Base-by-base conservation (phyloP, 2,888 invertebrate species). In the Pammene fasciana region DNA sequence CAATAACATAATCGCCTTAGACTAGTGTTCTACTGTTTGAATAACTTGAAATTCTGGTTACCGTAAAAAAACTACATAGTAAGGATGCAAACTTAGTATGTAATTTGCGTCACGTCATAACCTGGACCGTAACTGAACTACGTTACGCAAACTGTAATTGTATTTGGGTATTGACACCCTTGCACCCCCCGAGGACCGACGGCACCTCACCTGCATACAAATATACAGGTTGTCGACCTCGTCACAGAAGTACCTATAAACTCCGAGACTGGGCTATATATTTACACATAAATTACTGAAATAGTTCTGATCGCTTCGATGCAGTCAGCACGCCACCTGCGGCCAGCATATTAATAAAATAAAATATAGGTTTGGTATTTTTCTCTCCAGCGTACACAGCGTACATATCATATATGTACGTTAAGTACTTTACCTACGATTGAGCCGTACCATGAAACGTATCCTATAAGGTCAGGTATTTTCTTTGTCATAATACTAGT, bases 121-220 rank as follows among this genome's bases (percentile, higher is more conserved):
- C 26, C 18, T 4, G 36, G 34, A 54, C 43, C 16, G 45, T 46
- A 57, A 13, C 36, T 38, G 52, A 68, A 52, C 52, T 48, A 41
- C 41, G 57, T 43, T 65, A 60, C 38, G 56, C 50, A n/a, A 34
- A 50, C 43, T 45, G 45, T 57, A 64, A 68, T 68, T 68, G 68
- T 65, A 65, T 68, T 65, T 59, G 64, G 64, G 57, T 9, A 68
- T 65, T 68, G 64, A 45, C 64, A 68, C 68, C 57, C 68, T 57
- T 36, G 64, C 64, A 64, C 43, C 68, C 68, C 57, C 52, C 18
- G 52, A 50, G 38, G 56, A 48, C 50, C 43, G 68, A 26, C 56
- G 7, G 34, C 41, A 56, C 62, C 43, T 56, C 26, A 16, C 50
- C 56, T 68, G 68, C 68, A 68, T 68, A 64, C 68, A 68, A 68